Evolutionary conservation across 2,797 vertebrate genomes (phyloP), one percentile per base, ranked within the genome.

Genomic region (Galago senegalensis): DNA sequence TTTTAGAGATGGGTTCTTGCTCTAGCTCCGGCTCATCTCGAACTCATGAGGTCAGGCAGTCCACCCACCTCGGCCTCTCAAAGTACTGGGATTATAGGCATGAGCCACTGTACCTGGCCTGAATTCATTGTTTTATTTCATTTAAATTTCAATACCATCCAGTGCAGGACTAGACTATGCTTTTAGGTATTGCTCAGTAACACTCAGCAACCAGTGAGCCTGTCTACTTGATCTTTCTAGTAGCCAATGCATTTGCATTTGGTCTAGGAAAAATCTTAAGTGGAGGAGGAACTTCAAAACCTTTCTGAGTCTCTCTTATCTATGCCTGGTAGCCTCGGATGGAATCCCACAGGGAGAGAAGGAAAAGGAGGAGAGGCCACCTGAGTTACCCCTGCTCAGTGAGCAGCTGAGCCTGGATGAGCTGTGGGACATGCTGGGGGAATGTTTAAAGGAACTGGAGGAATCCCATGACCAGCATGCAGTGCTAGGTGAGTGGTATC

Each of bases 391-490:
- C 27, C 98, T 99, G 95, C 99, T 99, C 88, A 99, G 99, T 67
- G 99, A 99, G 97, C 99, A 99, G 98, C 99, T 99, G 76, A 98
- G 99, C 93, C 98, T 99, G 98, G 99, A 99, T 84, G 99, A 99
- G 97, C 98, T 99, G 3, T 99, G 99, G 99, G 99, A 99, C 98
- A 99, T 99, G 99, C 98, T 99, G 3, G 99, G 99, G 7, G 99
- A 99, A 98, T 99, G 99, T 97, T 98, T 99, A 92, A 99, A 99
- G 97, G 99, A 99, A 97, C 98, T 99, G 82, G 99, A 99, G 97
- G 99, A 99, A 97, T 99, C 99, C 1, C 99, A 99, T 96, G 99
- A 99, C 98, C 99, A 99, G 97, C 99, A 99, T 91, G 99, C 99
- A 0, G 99, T 99, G 63, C 98, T 99, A 95, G 99, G 99, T 99